Conservation (phyloP, 1,140 invertebrate species). For the Aphis gossypii region DNA sequence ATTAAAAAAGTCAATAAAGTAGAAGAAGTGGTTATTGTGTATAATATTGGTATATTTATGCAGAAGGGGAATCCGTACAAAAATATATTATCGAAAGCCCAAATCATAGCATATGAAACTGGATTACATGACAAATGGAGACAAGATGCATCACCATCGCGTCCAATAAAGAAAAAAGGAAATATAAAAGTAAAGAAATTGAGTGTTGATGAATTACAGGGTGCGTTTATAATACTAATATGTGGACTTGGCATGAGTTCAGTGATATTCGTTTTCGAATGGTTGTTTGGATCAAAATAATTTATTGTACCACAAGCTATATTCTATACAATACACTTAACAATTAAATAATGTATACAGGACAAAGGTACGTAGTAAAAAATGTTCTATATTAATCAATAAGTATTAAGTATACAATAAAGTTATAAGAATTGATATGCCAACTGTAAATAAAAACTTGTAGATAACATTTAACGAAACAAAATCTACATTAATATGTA, state of each 20-base stretch:
- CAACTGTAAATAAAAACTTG: too few species aligned
- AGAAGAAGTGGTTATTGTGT: not conserved
- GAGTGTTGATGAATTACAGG: slow-evolving; percentile 6
- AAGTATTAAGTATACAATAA: too few species aligned
- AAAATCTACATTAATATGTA: too few species aligned
- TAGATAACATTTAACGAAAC: too few species aligned
- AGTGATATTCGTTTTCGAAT: not conserved
- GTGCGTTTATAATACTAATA: slow-evolving; percentile 25
- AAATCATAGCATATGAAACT: slow-evolving; percentile 8
- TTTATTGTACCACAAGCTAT: too few species aligned
- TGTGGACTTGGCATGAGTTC: not conserved
- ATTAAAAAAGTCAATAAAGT: slow-evolving; percentile 14
- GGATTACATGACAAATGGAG: slow-evolving; percentile 37
- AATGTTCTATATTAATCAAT: too few species aligned
- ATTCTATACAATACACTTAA: too few species aligned
- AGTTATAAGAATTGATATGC: too few species aligned
- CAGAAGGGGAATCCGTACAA: slow-evolving; percentile 32
- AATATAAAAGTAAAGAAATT: not conserved
- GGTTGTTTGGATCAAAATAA: not conserved
- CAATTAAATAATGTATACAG: too few species aligned
- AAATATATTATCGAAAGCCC: not conserved
- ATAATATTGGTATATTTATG: slow-evolving; percentile 24
- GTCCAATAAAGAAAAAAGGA: not conserved
- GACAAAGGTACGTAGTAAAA: too few species aligned
- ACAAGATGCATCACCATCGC: not conserved